Percentiles rank a stretch among this genome's conserved stretches.
Conservation (phyloP, 2,113 vertebrate species). For the Phyllostomus hastatus region DNA sequence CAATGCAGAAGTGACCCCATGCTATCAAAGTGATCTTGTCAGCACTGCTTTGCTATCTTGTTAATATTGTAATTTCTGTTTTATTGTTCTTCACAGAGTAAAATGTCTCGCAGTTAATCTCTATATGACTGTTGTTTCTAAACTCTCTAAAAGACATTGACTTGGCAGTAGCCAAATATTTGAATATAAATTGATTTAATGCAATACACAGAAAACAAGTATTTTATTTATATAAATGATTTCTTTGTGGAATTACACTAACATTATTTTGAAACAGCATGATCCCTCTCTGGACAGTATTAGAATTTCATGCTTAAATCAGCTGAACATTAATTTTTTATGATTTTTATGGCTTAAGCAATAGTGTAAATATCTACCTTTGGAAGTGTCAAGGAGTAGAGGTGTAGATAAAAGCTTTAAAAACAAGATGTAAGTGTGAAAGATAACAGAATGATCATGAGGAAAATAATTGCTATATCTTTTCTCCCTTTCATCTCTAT, state of each 20-base stretch:
- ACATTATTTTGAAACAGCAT: constrained; percentile 72
- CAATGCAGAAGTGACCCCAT: constrained; percentile 63
- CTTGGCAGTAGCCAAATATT: constrained; percentile 60
- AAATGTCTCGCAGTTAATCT: constrained; percentile 60
- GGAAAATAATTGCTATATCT: constrained; percentile 62
- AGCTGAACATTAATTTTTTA: constrained; percentile 70
- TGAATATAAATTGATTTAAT: constrained; percentile 80
- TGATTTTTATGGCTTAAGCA: constrained; percentile 62
- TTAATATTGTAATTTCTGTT: constrained; percentile 63
- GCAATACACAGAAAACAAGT: constrained; percentile 64
- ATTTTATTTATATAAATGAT: constrained; percentile 69
- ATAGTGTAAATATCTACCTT: constrained; percentile 36
- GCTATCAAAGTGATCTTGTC: constrained; percentile 52
- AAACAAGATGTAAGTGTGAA: constrained; percentile 69
- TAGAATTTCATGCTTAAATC: constrained; percentile 80
- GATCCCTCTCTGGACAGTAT: constrained; percentile 60
- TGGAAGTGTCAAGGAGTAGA: constrained; percentile 53
- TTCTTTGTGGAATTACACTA: constrained; percentile 73
- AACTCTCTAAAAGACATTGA: constrained; percentile 63
- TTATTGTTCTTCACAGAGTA: constrained; percentile 53
- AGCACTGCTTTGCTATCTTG: not conserved
- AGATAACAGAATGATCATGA: constrained; percentile 69
- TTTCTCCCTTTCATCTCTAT: constrained; percentile 63
- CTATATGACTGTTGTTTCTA: constrained; percentile 48
- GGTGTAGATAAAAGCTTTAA: constrained; percentile 63